phyloP scores from a whole-genome alignment of 2,113 vertebrate genomes.

The Ploceus nigricollis region DNA sequence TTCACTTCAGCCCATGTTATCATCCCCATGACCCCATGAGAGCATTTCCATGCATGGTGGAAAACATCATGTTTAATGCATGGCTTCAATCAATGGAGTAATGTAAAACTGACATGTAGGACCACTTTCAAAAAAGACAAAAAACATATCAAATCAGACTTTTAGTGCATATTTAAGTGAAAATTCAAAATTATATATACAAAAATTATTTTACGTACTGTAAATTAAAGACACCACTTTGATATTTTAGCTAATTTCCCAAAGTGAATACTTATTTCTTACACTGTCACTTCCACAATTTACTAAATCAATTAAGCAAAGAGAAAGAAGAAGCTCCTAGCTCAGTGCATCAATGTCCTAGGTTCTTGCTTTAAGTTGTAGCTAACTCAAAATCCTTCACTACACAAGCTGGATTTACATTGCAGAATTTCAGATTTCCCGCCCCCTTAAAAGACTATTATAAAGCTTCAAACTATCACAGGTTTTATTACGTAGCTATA shows the following conservation, averaged over 20 bases:
- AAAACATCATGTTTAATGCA: neutral
- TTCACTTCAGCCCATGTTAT: neutral
- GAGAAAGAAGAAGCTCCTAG: neutral
- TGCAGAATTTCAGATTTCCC: neutral
- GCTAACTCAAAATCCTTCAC: neutral
- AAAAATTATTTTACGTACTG: neutral
- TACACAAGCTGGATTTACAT: neutral
- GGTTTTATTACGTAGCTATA: neutral
- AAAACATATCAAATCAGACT: neutral
- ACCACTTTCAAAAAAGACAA: neutral
- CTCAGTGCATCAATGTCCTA: neutral
- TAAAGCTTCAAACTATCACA: neutral
- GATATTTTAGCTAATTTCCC: neutral
- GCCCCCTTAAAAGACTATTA: neutral
- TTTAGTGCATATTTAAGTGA: neutral
- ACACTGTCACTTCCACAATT: neutral
- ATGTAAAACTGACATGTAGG: neutral
- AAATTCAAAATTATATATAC: neutral
- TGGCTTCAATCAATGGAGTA: neutral
- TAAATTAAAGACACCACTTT: neutral
- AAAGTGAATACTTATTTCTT: neutral
- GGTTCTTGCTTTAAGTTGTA: neutral
- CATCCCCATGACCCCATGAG: neutral
- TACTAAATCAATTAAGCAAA: neutral
- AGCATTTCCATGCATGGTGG: neutral